Evolutionary conservation across 1,140 invertebrate species (phyloP), one percentile per base, ranked within the genome.

Genomic region (Procambarus virginalis): DNA sequence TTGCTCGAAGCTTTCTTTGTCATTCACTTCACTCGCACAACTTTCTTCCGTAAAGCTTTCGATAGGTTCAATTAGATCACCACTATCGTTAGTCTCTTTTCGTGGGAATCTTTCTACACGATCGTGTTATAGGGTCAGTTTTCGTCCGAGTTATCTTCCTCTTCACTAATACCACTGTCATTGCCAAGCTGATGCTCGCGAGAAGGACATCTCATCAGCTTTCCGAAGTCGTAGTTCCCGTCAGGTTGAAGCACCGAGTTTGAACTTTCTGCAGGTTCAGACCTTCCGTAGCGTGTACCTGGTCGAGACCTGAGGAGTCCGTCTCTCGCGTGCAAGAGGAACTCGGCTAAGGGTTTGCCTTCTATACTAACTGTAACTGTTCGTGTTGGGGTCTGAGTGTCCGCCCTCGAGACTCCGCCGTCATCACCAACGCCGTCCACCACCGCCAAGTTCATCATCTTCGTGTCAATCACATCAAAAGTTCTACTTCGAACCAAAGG

Each of bases 391-490:
- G 73, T 73, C 51, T 55, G 8, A 12, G 8, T 55, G 12, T 12
- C 22, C 10, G 12, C 58, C 6, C 48, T 68, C 2, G 68, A 34
- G 3, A 4, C 20, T 4, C 34, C 20, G 17, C 49, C 60, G 8
- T 12, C 20, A 10, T 79, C 58, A n/a, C 5, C n/a, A 2, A n/a
- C 22, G n/a, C 22, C 83, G 9, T 78, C 84, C 17, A 84, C 58
- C n/a, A 78, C 58, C 2, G 88, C 81, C 75, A 89, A 48, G 34
- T 89, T 78, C 51, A 49, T 83, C 70, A 89, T 46, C 4, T 75
- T 76, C 0, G 86, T 89, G 34, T 89, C 88, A 22, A 89, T 76
- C 3, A 89, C 81, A 84, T 89, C 88, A 49, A 89, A 89, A 20
- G 88, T 89, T 70, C 58, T 76, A 48, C 88, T 89, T 10, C 88